Evolutionary conservation across 2,888 invertebrate species (phyloP), one percentile per base, ranked within the genome.

Genomic region (Sinodicranocentrus sp.): DNA sequence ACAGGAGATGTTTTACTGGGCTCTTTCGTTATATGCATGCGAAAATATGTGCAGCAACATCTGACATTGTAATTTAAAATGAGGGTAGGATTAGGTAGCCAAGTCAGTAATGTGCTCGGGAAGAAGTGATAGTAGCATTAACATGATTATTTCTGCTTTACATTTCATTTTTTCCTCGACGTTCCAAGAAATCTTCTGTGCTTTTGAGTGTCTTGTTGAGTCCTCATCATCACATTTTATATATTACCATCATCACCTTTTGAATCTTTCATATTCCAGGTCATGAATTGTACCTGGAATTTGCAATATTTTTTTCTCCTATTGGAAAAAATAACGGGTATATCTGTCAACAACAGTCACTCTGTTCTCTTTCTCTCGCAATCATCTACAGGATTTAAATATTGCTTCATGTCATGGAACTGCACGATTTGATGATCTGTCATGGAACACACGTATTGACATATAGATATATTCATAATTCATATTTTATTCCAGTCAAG

Each of bases 141-240:
- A 48, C 48, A 48, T 48, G 48, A 48, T 48, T 48, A 48, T n/a
- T 48, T n/a, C 48, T 48, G 48, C 48, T 48, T 48, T n/a, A n/a
- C 48, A 48, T 48, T 48, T 48, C n/a, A 17, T 48, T 48, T 48
- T 48, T 48, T 48, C 48, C 17, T 17, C n/a, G 5, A 5, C 17
- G 5, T 48, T 17, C 17, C 2, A 48, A 48, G 48, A 48, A n/a
- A n/a, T 48, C 5, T 48, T 15, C 33, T 33, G 33, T 48, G 48
- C n/a, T 17, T 48, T 48, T 5, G 48, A 48, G 48, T 10, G n/a
- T 48, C 48, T 48, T 48, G 8, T 48, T 48, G 15, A 48, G 48
- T 48, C 15, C 48, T 48, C 48, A 48, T 48, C 48, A 48, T 17
- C 48, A 48, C 48, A 57, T 23, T 21, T 57, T 23, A 33, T n/a